These are phyloP conservation scores for Labroides dimidiatus DNA, from an alignment of 2,797 vertebrate species.

Conservation along the genomic window DNA sequence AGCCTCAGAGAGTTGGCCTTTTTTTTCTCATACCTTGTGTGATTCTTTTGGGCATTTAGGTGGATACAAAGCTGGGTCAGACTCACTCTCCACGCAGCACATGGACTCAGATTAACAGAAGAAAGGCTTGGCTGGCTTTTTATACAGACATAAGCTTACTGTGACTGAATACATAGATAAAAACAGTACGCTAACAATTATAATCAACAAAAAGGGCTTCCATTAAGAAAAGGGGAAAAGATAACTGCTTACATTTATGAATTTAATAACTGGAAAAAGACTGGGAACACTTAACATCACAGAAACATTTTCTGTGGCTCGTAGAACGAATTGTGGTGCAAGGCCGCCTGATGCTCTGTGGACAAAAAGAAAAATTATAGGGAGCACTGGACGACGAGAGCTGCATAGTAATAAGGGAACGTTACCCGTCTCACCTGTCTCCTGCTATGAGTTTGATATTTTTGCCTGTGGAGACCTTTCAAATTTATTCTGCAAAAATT, in stretches of 20 bases:
- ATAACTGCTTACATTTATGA: neutral
- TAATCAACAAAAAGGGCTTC: neutral
- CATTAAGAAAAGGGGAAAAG: neutral
- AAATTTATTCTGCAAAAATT: neutral
- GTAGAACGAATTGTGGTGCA: constrained; percentile 6
- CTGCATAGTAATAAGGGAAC: neutral
- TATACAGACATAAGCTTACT: neutral
- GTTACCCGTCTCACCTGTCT: neutral
- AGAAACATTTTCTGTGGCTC: constrained; percentile 4
- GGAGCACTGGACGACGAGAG: neutral
- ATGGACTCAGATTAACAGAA: constrained; percentile 17
- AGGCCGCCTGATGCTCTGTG: constrained; percentile 15
- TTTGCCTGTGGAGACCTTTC: neutral
- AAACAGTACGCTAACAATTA: neutral
- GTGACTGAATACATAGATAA: neutral
- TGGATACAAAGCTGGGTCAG: constrained; percentile 54
- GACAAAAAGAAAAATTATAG: neutral
- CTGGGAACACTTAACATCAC: constrained; percentile 8
- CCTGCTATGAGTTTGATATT: neutral
- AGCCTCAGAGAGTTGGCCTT: constrained; percentile 29
- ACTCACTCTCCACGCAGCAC: constrained; percentile 9
- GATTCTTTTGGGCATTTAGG: constrained; percentile 43
- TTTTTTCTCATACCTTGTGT: constrained; percentile 26
- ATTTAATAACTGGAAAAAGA: neutral
- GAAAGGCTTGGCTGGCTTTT: neutral